Percentiles rank a stretch among this genome's conserved stretches.
These are phyloP conservation scores for Conchocele bisecta DNA, from an alignment of 2,888 invertebrate genomes.

Conservation along the genomic window DNA sequence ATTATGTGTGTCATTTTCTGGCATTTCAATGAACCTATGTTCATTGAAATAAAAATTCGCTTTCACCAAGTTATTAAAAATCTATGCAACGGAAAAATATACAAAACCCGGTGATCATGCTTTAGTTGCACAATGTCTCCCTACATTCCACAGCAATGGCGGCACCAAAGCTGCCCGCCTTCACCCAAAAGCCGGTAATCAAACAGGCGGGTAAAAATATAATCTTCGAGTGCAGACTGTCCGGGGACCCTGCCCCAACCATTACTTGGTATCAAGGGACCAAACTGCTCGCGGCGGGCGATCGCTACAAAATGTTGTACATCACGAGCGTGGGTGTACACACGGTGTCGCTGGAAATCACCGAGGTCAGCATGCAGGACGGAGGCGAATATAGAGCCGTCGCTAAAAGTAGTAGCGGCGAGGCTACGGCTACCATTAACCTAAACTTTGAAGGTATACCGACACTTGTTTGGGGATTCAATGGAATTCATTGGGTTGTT, in stretches of 20 bases:
- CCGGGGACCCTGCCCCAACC: conserved; percentile 87
- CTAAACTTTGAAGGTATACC: conserved; percentile 84
- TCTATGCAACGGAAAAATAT: too few species aligned
- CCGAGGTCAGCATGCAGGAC: conserved; percentile 91
- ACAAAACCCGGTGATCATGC: too few species aligned
- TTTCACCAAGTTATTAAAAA: too few species aligned
- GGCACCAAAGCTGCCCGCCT: too few species aligned
- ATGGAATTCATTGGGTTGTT: too few species aligned
- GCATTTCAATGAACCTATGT: too few species aligned
- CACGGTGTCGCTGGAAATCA: conserved; percentile 93
- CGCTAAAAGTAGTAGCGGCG: conserved; percentile 96
- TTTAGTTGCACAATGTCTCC: too few species aligned
- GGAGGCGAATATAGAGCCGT: conserved; percentile 95
- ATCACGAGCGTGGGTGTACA: conserved; percentile 88
- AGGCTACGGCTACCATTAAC: conserved; percentile 96
- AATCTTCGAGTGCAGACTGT: conserved; percentile 84
- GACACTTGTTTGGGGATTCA: too few species aligned
- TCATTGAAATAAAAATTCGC: too few species aligned
- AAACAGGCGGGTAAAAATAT: conserved; percentile 95
- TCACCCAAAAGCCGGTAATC: conserved; percentile 99
- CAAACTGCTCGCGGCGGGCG: conserved; percentile 91
- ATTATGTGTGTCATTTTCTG: too few species aligned
- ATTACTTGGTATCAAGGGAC: conserved; percentile 98
- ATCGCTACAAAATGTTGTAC: conserved; percentile 86
- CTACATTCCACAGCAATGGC: too few species aligned